Conservation (phyloP, 2,888 invertebrate species). For the Apoderus coryli region DNA sequence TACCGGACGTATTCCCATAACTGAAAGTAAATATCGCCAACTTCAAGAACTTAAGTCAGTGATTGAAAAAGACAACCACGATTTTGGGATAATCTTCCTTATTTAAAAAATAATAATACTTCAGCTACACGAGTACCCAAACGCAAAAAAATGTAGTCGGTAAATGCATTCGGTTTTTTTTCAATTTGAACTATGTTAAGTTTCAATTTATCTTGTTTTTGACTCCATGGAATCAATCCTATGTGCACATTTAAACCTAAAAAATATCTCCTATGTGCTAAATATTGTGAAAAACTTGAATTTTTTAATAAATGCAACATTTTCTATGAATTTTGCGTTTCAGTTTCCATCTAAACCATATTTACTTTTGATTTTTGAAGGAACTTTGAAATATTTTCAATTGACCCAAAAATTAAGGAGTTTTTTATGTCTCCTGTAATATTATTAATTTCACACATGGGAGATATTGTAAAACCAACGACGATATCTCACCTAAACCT, state of each 20-base stretch:
- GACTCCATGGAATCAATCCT: too few relatives aligned
- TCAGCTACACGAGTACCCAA: too few relatives aligned
- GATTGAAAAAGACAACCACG: neutral
- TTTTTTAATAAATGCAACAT: constrained; percentile 1
- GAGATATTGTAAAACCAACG: neutral
- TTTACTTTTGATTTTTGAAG: too few relatives aligned
- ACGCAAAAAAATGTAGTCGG: too few relatives aligned
- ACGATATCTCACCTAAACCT: constrained; percentile 1
- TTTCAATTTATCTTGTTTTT: too few relatives aligned
- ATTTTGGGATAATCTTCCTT: constrained; percentile 1
- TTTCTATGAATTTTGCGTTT: too few relatives aligned
- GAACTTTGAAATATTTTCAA: too few relatives aligned
- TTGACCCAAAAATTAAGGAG: neutral
- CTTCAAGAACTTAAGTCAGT: neutral
- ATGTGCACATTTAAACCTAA: too few relatives aligned
- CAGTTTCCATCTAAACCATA: too few relatives aligned
- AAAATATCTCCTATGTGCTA: too few relatives aligned
- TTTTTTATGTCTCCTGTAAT: constrained; percentile 1
- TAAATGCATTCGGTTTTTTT: too few relatives aligned
- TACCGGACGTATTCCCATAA: neutral
- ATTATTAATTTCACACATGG: neutral
- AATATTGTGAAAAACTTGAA: constrained; percentile 1
- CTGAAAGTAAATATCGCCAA: neutral
- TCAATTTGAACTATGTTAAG: too few relatives aligned
- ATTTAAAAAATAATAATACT: neutral